These are phyloP conservation scores for Microcaecilia unicolor DNA, from an alignment of 2,797 vertebrate species.

Conservation along the genomic window DNA sequence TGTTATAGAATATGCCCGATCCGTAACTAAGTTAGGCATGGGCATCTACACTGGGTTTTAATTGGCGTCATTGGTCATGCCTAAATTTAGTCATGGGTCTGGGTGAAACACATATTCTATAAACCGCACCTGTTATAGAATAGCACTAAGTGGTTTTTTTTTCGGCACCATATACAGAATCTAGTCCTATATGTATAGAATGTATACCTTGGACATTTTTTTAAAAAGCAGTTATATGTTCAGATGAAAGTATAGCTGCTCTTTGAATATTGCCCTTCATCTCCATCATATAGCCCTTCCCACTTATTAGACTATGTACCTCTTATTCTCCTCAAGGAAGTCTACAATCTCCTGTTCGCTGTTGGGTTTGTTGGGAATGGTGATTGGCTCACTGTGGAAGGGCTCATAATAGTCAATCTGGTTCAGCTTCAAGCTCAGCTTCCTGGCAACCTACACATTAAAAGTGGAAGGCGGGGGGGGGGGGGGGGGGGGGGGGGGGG, in stretches of 20 bases:
- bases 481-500: not conserved
- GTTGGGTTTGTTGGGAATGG: slow-evolving; percentile 81
- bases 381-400: slow-evolving; percentile 71
- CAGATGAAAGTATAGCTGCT: too few relatives aligned
- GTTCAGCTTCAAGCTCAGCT: slow-evolving; percentile 74
- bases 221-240: not conserved
- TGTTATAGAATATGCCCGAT: too few relatives aligned
- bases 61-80: too few relatives aligned
- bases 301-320: slow-evolving; percentile 35
- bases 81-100: too few relatives aligned
- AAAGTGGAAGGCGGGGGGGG: not conserved
- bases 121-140: too few relatives aligned
- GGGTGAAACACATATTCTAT: too few relatives aligned
- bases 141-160: too few relatives aligned
- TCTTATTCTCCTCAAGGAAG: slow-evolving; percentile 75
- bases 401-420: slow-evolving; percentile 86
- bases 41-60: too few relatives aligned
- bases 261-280: too few relatives aligned
- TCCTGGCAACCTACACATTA: slow-evolving; percentile 68
- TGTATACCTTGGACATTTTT: not conserved
- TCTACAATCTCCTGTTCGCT: slow-evolving; percentile 71
- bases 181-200: too few relatives aligned
- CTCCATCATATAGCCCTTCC: not conserved
- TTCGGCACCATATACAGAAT: too few relatives aligned
- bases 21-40: too few relatives aligned